Percentiles rank a stretch among this genome's conserved stretches.
phyloP scores from a whole-genome alignment of 2,888 invertebrate species.

The Parascotia fuliginaria region DNA sequence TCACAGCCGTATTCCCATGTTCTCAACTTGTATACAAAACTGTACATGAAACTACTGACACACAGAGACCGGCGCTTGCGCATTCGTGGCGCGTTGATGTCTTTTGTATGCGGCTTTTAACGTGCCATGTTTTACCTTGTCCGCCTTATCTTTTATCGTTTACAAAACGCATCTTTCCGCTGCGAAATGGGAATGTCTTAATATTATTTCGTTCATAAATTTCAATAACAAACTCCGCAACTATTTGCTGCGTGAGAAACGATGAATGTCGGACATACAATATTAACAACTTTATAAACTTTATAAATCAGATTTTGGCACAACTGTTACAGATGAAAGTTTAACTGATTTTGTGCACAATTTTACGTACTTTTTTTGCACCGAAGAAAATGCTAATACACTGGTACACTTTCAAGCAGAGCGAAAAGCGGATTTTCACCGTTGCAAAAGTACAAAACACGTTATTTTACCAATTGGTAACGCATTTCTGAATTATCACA shows the following conservation, averaged over 20 bases:
- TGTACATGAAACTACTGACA: slow-evolving; percentile 50
- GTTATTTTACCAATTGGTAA: slow-evolving; percentile 60
- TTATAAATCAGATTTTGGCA: slow-evolving; percentile 28
- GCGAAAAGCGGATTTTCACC: slow-evolving; percentile 60
- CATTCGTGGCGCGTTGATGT: slow-evolving; percentile 72
- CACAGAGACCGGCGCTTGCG: slow-evolving; percentile 23
- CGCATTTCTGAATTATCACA: slow-evolving; percentile 60
- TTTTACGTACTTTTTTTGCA: slow-evolving; percentile 25
- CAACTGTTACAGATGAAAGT: slow-evolving; percentile 31
- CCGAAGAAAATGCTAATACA: slow-evolving; percentile 48
- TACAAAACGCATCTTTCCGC: slow-evolving; percentile 33
- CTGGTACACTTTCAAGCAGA: slow-evolving; percentile 62
- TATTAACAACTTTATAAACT: slow-evolving; percentile 24
- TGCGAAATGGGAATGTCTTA: slow-evolving; percentile 26
- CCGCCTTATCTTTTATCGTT: slow-evolving; percentile 51
- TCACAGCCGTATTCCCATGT: slow-evolving; percentile 34
- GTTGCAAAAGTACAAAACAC: slow-evolving; percentile 60
- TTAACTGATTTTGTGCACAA: slow-evolving; percentile 14
- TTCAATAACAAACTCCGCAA: slow-evolving; percentile 24
- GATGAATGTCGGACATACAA: slow-evolving; percentile 34
- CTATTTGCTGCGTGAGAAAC: slow-evolving; percentile 13
- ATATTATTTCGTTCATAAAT: slow-evolving; percentile 19
- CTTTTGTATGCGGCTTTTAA: slow-evolving; percentile 69
- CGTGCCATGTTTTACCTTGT: slow-evolving; percentile 48
- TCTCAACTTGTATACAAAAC: slow-evolving; percentile 43